Percentiles rank a stretch among this genome's conserved stretches.
Conservation (phyloP, 2,113 vertebrate genomes). For the Odontesthes bonariensis region DNA sequence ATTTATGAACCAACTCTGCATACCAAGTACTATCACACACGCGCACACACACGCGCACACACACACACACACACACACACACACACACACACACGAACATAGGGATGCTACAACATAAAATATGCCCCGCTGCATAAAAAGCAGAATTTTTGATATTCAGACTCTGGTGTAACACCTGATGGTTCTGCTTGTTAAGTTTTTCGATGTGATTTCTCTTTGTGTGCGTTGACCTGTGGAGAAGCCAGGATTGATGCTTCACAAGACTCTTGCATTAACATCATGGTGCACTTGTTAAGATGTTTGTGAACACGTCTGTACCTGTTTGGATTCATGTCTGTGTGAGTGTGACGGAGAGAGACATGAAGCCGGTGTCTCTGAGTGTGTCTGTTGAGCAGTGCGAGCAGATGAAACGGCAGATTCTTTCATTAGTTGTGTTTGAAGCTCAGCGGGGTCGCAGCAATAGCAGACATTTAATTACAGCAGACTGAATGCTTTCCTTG, state of each 20-base stretch:
- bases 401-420: constrained; percentile 69
- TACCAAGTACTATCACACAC: constrained; percentile 42
- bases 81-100: too few relatives aligned
- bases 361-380: neutral
- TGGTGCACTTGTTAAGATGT: neutral
- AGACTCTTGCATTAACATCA: constrained; percentile 40
- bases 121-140: neutral
- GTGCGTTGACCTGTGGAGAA: constrained; percentile 21
- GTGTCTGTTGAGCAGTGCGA: constrained; percentile 24
- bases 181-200: too few relatives aligned
- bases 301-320: neutral
- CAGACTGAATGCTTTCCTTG: constrained; percentile 55
- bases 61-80: neutral
- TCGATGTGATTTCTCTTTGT: neutral
- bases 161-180: neutral
- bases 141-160: neutral
- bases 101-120: too few relatives aligned
- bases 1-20: constrained; percentile 46
- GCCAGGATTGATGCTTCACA: constrained; percentile 22
- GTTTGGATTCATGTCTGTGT: constrained; percentile 2
- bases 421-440: constrained; percentile 77
- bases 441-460: constrained; percentile 66
- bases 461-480: constrained; percentile 77
- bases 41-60: neutral
- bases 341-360: neutral